Base-by-base conservation (phyloP, 2,888 invertebrate genomes). In the Anticlea derivata region DNA sequence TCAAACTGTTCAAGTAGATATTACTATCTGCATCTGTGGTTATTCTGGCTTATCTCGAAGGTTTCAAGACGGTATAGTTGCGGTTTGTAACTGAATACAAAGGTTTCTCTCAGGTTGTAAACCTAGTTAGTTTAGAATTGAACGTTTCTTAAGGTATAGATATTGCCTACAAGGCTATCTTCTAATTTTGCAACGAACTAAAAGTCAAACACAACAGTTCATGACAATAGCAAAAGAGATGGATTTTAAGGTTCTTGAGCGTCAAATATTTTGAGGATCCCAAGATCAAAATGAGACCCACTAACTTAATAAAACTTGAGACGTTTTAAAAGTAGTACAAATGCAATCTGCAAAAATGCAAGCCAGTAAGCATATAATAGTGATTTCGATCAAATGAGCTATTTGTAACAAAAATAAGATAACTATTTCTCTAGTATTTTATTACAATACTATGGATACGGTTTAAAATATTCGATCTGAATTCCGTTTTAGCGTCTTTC, bases 31-130 rank as follows among this genome's bases (percentile, higher is more conserved):
- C 23, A 37, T n/a, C 29, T 37, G 37, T 27, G 8, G 45, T 48
- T 38, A 52, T 43, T 37, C 7, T 40, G 44, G 45, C 41, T 54
- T 58, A 50, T 49, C 48, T 46, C 35, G 47, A 44, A 37, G 47
- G 45, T 54, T 50, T 41, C 47, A 41, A 49, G 41, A 40, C 38
- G 29, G 24, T 30, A 30, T 26, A 33, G 26, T 27, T 50, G 44
- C 17, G 44, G 50, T 39, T 44, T 39, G 44, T 38, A 38, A 37
- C 41, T 33, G 26, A 44, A 44, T 38, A 38, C 38, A 34, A 44
- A 33, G 33, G 43, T 38, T 38, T 46, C 46, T 46, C 46, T 38
- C 24, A 38, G 24, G 31, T 34, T 33, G 31, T 46, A 46, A 46
- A 38, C 46, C 46, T 31, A 31, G 22, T 35, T 20, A 35, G 20